Evolutionary conservation across 2,113 vertebrate genomes (phyloP).

Genomic region (Chitala chitala): DNA sequence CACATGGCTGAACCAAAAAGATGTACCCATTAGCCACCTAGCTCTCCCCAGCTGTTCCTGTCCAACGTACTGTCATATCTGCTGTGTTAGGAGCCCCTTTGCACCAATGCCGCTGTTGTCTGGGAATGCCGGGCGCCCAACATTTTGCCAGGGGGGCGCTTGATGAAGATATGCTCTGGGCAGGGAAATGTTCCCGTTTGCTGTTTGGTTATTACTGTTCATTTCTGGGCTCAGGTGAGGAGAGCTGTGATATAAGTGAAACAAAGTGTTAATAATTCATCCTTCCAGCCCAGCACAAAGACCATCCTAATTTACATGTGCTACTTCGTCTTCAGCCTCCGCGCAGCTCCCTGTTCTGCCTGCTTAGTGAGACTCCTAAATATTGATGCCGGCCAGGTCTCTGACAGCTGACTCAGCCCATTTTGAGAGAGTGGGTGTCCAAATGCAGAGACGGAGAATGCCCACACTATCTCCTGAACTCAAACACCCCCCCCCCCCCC

Average conservation of each 20-base stretch:
- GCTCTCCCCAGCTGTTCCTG: too few relatives aligned
- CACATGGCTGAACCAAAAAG: too few relatives aligned
- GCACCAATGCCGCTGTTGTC: too few relatives aligned
- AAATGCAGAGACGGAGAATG: background rate
- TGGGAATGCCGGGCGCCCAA: too few relatives aligned
- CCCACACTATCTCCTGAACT: too few relatives aligned
- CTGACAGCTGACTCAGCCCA: background rate
- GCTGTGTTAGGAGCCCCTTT: too few relatives aligned
- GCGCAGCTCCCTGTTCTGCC: background rate
- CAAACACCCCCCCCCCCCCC: background rate
- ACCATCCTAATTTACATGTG: background rate
- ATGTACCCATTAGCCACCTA: too few relatives aligned
- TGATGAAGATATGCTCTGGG: too few relatives aligned
- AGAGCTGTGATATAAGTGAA: background rate
- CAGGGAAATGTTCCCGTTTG: background rate
- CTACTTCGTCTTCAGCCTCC: conserved; percentile 5
- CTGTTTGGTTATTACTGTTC: background rate
- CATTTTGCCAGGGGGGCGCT: too few relatives aligned
- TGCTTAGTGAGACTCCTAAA: conserved; percentile 15
- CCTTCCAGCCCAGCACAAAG: background rate
- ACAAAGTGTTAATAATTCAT: conserved; percentile 13
- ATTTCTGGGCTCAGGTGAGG: background rate
- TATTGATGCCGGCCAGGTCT: background rate
- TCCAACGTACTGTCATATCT: too few relatives aligned
- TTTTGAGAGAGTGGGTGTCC: background rate